These are phyloP conservation scores for Piaya cayana DNA, from an alignment of 2,113 vertebrate species.

Conservation along the genomic window DNA sequence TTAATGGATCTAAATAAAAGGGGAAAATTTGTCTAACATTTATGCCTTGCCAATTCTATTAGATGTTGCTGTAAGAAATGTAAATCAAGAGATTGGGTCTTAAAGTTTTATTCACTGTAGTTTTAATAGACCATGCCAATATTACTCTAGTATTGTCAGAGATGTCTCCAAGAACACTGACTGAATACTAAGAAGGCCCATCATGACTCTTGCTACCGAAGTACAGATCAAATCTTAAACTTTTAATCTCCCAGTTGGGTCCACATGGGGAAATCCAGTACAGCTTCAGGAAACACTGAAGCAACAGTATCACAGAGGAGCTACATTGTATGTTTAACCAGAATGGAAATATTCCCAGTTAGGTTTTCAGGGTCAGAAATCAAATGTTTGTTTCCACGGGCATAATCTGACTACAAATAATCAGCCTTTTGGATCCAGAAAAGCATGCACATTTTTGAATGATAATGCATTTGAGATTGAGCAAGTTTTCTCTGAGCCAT, in stretches of 20 bases:
- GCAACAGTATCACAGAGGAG: background rate
- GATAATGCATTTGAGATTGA: background rate
- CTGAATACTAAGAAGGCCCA: conserved; percentile 6
- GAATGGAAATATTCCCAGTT: background rate
- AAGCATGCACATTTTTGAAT: background rate
- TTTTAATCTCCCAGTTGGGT: background rate
- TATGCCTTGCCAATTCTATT: background rate
- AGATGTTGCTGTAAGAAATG: background rate
- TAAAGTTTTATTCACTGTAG: conserved; percentile 48
- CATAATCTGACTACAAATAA: background rate
- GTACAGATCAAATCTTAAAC: background rate
- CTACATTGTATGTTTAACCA: rapidly evolving
- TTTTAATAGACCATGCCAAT: conserved; percentile 11
- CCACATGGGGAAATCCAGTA: background rate
- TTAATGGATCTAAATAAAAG: background rate
- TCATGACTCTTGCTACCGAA: background rate
- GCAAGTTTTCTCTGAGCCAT: background rate
- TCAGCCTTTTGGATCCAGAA: background rate
- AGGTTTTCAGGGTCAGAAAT: background rate
- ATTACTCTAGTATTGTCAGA: background rate
- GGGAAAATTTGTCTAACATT: background rate
- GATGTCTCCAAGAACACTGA: background rate
- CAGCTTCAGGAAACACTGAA: background rate
- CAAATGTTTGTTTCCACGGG: background rate
- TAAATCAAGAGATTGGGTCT: conserved; percentile 3